Evolutionary conservation across 2,888 invertebrate genomes (phyloP).

Genomic region (Nudaria mundana): DNA sequence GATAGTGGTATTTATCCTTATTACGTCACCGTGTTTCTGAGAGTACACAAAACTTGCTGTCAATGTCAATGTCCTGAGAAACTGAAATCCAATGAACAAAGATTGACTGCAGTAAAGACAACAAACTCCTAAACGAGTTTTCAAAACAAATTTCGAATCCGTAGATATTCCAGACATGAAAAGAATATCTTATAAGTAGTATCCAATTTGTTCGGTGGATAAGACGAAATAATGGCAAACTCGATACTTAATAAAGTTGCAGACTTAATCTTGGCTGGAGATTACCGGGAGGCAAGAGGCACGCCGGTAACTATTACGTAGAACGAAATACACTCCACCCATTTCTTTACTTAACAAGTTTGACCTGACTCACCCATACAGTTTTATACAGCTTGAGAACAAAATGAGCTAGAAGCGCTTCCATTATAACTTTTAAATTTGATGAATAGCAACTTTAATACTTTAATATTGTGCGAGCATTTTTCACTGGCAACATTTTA

Average conservation of each 20-base stretch:
- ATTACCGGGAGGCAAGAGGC: conserved; percentile 44
- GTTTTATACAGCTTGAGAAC: conserved; percentile 38
- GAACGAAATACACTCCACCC: conserved; percentile 18
- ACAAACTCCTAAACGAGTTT: neutral
- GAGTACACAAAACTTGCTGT: too few relatives aligned
- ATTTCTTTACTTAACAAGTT: conserved; percentile 54
- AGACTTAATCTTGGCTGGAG: conserved; percentile 67
- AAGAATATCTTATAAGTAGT: conserved; percentile 45
- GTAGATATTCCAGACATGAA: conserved; percentile 6
- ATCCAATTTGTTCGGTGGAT: conserved; percentile 32
- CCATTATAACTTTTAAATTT: conserved; percentile 52
- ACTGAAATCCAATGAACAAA: too few relatives aligned
- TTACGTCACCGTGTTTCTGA: too few relatives aligned
- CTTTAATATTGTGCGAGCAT: conserved; percentile 42
- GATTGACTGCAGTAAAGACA: too few relatives aligned
- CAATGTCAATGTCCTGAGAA: too few relatives aligned
- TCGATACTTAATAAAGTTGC: conserved; percentile 63
- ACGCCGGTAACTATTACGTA: conserved; percentile 11
- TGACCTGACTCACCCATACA: conserved; percentile 37
- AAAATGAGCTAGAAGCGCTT: conserved; percentile 31
- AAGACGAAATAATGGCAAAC: conserved; percentile 65
- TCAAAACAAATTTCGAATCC: neutral
- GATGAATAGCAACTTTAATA: conserved; percentile 49
- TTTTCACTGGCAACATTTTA: conserved; percentile 35
- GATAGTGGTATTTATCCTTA: too few relatives aligned